phyloP scores from a whole-genome alignment of 2,113 vertebrate species.

The Platanista minor region DNA sequence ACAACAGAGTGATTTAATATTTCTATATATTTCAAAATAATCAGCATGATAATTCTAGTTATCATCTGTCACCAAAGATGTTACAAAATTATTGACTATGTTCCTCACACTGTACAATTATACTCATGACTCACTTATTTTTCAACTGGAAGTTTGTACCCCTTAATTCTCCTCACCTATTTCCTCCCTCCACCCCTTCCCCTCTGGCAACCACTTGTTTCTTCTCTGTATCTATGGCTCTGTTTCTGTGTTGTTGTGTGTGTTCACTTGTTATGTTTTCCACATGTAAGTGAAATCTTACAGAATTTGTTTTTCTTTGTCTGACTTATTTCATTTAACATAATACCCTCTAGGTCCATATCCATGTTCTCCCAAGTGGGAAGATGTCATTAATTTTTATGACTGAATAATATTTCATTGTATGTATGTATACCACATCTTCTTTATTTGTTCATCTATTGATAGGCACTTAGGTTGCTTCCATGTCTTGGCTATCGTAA shows the following conservation, averaged over 20 bases:
- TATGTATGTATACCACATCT: not conserved
- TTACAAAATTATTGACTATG: not conserved
- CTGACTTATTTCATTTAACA: not conserved
- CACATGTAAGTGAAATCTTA: not conserved
- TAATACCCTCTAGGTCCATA: not conserved
- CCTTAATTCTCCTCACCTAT: not conserved
- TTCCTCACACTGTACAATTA: not conserved
- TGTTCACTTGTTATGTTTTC: not conserved
- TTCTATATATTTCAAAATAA: not conserved
- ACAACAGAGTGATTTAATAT: not conserved
- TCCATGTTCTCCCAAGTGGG: not conserved
- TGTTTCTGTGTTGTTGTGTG: not conserved
- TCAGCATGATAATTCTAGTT: not conserved
- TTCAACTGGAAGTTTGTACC: not conserved
- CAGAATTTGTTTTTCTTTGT: not conserved
- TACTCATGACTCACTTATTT: not conserved
- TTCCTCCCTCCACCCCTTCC: not conserved
- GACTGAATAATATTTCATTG: not conserved
- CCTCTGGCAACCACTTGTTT: accelerated
- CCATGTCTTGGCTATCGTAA: not conserved
- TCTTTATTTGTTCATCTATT: not conserved
- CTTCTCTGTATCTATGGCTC: not conserved
- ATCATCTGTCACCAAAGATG: not conserved
- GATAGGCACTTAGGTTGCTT: not conserved
- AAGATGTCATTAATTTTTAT: not conserved